Evolutionary conservation across 2,113 vertebrate species (phyloP).

Genomic region (Haemorhous mexicanus): DNA sequence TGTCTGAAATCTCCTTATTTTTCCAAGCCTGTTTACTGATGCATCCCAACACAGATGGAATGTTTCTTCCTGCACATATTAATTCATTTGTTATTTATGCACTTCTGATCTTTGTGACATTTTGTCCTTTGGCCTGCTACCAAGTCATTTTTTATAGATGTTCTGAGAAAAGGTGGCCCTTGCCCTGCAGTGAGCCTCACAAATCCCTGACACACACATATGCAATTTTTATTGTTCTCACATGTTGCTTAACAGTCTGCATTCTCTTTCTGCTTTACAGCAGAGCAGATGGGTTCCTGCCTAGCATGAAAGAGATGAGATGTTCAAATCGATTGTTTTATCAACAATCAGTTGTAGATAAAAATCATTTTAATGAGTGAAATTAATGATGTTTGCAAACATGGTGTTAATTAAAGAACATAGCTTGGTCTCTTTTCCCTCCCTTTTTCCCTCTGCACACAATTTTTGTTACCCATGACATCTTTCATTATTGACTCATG

Average conservation of each 20-base stretch:
- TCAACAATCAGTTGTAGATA: constrained; percentile 82
- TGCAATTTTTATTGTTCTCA: constrained; percentile 77
- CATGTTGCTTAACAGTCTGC: constrained; percentile 76
- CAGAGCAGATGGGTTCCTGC: constrained; percentile 73
- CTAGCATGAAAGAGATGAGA: constrained; percentile 73
- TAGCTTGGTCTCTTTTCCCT: constrained; percentile 64
- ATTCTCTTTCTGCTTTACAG: constrained; percentile 65
- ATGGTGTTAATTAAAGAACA: constrained; percentile 83
- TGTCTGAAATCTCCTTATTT: constrained; percentile 47
- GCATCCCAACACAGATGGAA: constrained; percentile 70
- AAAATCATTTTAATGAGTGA: constrained; percentile 81
- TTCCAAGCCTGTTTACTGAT: constrained; percentile 53
- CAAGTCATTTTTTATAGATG: constrained; percentile 73
- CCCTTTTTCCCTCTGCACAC: constrained; percentile 51
- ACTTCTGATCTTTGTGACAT: constrained; percentile 66
- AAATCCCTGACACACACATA: constrained; percentile 62
- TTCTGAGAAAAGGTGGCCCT: constrained; percentile 69
- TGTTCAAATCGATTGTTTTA: constrained; percentile 80
- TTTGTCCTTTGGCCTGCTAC: constrained; percentile 65
- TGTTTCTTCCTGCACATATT: constrained; percentile 58
- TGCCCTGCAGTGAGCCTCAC: constrained; percentile 64
- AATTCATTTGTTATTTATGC: constrained; percentile 73
- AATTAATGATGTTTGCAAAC: constrained; percentile 85
- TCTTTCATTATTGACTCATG: constrained; percentile 95
- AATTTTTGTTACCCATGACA: constrained; percentile 83